phyloP scores from a whole-genome alignment of 2,113 vertebrate genomes.

The Callionymus lyra region DNA sequence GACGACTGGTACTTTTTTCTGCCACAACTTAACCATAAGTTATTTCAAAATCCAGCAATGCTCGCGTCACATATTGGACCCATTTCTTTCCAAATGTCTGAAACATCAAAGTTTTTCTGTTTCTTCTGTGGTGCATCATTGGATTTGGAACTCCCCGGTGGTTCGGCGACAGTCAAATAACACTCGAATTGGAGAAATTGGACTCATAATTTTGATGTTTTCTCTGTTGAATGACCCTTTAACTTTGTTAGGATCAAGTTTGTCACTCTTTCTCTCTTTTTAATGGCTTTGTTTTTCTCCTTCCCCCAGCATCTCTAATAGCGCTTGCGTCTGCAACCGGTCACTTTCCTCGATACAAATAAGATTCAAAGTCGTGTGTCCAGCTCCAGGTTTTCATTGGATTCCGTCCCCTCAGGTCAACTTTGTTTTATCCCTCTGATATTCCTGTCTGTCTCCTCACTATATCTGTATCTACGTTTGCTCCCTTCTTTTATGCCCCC shows the following conservation, averaged over 20 bases:
- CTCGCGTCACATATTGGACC: too few species aligned
- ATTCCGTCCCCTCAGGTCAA: slow-evolving; percentile 80
- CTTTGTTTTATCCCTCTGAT: slow-evolving; percentile 80
- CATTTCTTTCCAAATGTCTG: slow-evolving; percentile 25
- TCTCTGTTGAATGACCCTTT: slow-evolving; percentile 47
- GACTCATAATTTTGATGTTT: slow-evolving; percentile 60
- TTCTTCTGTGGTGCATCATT: slow-evolving; percentile 37
- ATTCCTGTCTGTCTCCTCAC: slow-evolving; percentile 53
- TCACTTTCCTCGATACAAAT: slow-evolving; percentile 95
- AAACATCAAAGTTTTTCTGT: slow-evolving; percentile 38
- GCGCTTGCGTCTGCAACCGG: slow-evolving; percentile 72
- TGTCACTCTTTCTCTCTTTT: slow-evolving; percentile 45
- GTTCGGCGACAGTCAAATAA: slow-evolving; percentile 52
- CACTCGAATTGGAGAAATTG: slow-evolving; percentile 64
- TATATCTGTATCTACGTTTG: slow-evolving; percentile 21
- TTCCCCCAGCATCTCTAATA: slow-evolving; percentile 49
- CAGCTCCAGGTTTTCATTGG: slow-evolving; percentile 80
- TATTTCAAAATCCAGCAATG: too few species aligned
- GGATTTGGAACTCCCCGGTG: slow-evolving; percentile 42
- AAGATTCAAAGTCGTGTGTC: slow-evolving; percentile 91
- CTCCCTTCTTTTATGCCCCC: slow-evolving; percentile 36
- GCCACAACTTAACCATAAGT: too few species aligned
- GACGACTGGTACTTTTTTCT: too few species aligned
- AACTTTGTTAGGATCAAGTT: slow-evolving; percentile 64
- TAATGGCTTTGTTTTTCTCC: slow-evolving; percentile 64